Evolutionary conservation across 92 coral and sea anemone species (phyloP).

Genomic region (Porites cylindrica): DNA sequence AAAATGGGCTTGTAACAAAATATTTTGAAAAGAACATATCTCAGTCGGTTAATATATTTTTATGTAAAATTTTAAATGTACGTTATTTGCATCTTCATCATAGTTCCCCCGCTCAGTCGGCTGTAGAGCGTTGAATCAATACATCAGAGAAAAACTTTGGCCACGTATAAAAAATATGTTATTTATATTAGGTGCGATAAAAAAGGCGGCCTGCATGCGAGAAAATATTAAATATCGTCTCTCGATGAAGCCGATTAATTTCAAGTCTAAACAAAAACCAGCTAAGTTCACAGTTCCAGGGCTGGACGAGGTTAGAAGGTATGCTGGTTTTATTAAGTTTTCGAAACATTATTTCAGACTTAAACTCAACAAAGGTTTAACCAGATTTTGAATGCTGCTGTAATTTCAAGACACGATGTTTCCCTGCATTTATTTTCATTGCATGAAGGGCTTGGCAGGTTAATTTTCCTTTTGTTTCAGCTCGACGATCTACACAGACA

Average conservation of each 20-base stretch:
- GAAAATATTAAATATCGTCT: constrained; percentile 19
- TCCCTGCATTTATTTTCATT: constrained; percentile 15
- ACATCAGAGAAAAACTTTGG: too few relatives aligned
- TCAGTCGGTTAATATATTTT: background rate
- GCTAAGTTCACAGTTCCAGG: background rate
- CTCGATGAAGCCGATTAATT: background rate
- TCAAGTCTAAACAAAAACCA: background rate
- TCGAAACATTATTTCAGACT: background rate
- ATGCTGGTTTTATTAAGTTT: background rate
- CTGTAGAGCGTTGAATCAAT: too few relatives aligned
- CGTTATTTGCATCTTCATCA: background rate
- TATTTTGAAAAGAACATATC: background rate
- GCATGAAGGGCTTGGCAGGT: background rate
- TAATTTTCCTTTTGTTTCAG: background rate
- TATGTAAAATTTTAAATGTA: too few relatives aligned
- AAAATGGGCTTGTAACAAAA: background rate
- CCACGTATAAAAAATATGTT: too few relatives aligned
- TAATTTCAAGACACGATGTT: background rate
- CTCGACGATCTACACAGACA: background rate
- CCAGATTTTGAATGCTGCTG: background rate
- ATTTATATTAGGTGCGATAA: background rate
- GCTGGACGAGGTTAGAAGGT: background rate
- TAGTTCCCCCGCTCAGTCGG: too few relatives aligned
- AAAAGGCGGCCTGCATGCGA: constrained; percentile 2
- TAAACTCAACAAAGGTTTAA: background rate